Evolutionary conservation across 2,888 invertebrate genomes (phyloP).

Genomic region (Tenthredo distinguenda): DNA sequence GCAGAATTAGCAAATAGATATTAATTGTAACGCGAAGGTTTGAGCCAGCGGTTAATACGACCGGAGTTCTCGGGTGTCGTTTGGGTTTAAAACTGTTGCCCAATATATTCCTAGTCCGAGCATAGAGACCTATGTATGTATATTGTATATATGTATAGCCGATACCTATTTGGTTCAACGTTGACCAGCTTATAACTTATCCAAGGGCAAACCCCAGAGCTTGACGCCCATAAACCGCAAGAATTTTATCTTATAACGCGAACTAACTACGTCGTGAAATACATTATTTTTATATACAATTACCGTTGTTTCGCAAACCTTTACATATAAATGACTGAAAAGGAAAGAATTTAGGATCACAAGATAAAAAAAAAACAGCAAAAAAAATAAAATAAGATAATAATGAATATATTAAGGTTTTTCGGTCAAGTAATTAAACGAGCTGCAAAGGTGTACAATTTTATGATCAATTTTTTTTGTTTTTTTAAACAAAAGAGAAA

Average conservation of each 20-base stretch:
- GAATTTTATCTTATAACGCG: conserved; percentile 5
- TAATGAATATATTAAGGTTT: conserved; percentile 34
- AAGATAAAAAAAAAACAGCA: not conserved
- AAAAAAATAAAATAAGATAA: not conserved
- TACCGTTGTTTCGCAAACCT: not conserved
- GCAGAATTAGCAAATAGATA: conserved; percentile 34
- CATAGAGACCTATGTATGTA: not conserved
- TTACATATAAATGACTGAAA: not conserved
- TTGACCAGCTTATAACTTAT: conserved; percentile 6
- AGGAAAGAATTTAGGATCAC: no score
- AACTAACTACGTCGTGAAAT: not conserved
- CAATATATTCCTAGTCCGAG: conserved; percentile 1
- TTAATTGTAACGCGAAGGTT: conserved; percentile 47
- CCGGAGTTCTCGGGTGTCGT: not conserved
- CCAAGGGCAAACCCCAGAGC: not conserved
- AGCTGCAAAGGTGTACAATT: not conserved
- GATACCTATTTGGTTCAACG: conserved; percentile 15
- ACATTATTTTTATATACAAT: conserved; percentile 12
- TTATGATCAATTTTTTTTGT: not conserved
- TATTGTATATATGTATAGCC: not conserved
- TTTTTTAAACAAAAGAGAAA: not conserved
- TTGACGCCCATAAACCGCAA: conserved; percentile 6
- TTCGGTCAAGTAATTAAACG: conserved; percentile 40
- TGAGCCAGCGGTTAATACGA: not conserved
- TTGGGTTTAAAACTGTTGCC: not conserved